Conservation (phyloP, 2,113 vertebrate species). For the Anhinga rufa region DNA sequence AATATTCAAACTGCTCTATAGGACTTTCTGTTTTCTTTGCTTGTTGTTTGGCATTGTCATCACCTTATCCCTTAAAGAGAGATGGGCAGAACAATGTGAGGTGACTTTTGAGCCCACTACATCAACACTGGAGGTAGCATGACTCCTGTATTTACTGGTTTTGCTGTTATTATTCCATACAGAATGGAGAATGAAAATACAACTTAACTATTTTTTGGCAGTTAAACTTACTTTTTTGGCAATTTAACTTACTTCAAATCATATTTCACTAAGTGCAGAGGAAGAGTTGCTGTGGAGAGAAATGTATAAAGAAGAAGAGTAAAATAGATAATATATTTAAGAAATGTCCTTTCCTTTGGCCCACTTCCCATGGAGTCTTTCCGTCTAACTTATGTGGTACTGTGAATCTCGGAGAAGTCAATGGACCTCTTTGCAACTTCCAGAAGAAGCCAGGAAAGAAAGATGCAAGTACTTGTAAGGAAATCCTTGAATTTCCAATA, state of each 20-base stretch:
- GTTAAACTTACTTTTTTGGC: background rate
- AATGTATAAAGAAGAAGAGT: background rate
- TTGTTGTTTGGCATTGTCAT: background rate
- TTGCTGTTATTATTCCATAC: background rate
- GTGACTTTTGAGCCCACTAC: background rate
- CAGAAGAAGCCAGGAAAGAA: conserved; percentile 49
- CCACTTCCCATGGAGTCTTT: conserved; percentile 1
- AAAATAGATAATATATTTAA: conserved; percentile 7
- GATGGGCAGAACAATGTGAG: background rate
- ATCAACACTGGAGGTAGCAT: background rate
- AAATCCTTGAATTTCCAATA: conserved; percentile 35
- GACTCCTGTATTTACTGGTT: background rate
- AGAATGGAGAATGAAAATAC: background rate
- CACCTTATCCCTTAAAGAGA: background rate
- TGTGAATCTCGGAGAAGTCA: background rate
- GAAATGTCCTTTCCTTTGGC: background rate
- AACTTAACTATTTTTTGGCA: conserved; percentile 9
- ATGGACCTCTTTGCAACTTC: background rate
- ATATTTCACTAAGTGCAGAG: background rate
- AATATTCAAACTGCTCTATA: background rate
- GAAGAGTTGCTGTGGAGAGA: background rate
- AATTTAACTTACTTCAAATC: conserved; percentile 3
- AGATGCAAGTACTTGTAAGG: conserved; percentile 52
- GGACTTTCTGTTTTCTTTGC: background rate
- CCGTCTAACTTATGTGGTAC: background rate